Percentiles rank a stretch among this genome's conserved stretches.
Conservation (phyloP, 2,113 vertebrate species). For the Engystomops pustulosus region DNA sequence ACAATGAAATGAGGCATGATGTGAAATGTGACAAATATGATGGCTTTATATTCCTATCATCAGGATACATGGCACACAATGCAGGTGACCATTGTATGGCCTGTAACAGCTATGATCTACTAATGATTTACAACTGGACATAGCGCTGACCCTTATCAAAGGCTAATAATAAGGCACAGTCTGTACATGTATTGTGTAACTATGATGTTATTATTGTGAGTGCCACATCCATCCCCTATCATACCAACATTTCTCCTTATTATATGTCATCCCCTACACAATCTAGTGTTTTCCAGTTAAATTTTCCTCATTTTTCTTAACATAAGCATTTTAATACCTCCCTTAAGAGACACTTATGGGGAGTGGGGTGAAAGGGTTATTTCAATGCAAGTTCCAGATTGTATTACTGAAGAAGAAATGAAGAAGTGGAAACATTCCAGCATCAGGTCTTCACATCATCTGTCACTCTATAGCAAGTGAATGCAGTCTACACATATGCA, state of each 20-base stretch:
- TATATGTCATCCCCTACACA: no score
- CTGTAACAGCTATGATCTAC: background rate
- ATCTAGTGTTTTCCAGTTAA: background rate
- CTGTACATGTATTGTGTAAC: background rate
- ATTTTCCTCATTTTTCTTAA: background rate
- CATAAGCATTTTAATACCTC: conserved; percentile 13
- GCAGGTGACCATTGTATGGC: conserved; percentile 11
- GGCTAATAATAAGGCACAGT: conserved; percentile 1
- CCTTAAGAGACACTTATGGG: background rate
- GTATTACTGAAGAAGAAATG: conserved; percentile 3
- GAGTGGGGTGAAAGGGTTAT: conserved; percentile 39
- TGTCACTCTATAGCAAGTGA: background rate
- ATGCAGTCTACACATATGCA: background rate
- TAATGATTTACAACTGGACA: background rate
- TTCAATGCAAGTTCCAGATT: conserved; percentile 35
- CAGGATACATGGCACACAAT: background rate
- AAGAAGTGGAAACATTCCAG: conserved; percentile 24
- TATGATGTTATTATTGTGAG: conserved; percentile 3
- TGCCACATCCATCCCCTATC: background rate
- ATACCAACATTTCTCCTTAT: background rate
- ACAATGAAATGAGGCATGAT: background rate
- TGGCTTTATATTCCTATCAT: background rate
- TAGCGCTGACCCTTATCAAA: conserved; percentile 17
- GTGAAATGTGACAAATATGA: background rate
- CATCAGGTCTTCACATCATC: conserved; percentile 15